Percentiles rank a stretch among this genome's conserved stretches.
phyloP scores from a whole-genome alignment of 2,797 vertebrate genomes.

The Chloroceryle inda region DNA sequence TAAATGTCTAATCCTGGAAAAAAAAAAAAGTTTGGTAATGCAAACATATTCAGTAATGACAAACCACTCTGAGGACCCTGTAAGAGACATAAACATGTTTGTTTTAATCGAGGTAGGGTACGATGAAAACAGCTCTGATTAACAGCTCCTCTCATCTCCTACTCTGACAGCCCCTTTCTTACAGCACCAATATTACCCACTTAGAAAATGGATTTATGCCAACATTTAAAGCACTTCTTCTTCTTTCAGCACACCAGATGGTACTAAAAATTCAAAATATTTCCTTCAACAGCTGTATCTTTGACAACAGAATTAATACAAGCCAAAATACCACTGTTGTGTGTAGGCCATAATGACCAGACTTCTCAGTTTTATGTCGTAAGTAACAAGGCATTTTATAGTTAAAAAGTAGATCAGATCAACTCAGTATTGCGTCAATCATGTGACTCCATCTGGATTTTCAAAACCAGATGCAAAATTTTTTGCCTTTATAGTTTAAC shows the following conservation, averaged over 20 bases:
- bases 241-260: slow-evolving; percentile 87
- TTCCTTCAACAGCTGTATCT: slow-evolving; percentile 86
- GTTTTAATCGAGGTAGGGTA: slow-evolving; percentile 33
- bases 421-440: slow-evolving; percentile 25
- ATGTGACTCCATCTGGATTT: slow-evolving; percentile 40
- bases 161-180: slow-evolving; percentile 63
- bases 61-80: not conserved
- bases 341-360: slow-evolving; percentile 72
- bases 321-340: slow-evolving; percentile 56
- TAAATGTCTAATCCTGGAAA: not conserved
- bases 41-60: not conserved
- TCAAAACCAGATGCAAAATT: slow-evolving; percentile 38
- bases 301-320: slow-evolving; percentile 87
- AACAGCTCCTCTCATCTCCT: slow-evolving; percentile 62
- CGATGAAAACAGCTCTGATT: slow-evolving; percentile 65
- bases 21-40: not conserved
- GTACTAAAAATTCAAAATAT: slow-evolving; percentile 83
- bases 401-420: slow-evolving; percentile 53
- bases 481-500: slow-evolving; percentile 59
- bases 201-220: slow-evolving; percentile 78
- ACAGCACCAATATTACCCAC: slow-evolving; percentile 74
- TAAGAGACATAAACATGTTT: slow-evolving; percentile 47
- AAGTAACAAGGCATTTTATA: slow-evolving; percentile 26
- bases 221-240: slow-evolving; percentile 72
- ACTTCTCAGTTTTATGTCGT: slow-evolving; percentile 68